Conservation (phyloP, 2,113 vertebrate genomes). For the Leptocoma aspasia region DNA sequence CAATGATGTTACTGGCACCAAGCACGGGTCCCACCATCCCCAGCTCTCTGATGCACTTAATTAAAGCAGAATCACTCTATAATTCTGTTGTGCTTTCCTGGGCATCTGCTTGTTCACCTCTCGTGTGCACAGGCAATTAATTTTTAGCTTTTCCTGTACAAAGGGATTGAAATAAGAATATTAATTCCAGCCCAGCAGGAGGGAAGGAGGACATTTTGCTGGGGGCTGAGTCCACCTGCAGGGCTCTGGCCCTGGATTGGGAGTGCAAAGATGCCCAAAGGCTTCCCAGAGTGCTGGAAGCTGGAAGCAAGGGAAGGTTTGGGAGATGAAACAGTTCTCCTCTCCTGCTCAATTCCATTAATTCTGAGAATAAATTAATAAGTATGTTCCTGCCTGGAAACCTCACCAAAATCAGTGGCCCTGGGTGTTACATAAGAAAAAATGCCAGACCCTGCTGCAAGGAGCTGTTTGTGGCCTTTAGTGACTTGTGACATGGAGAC, state of each 20-base stretch:
- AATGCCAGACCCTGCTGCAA: not conserved
- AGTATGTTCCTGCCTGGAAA: conserved; percentile 9
- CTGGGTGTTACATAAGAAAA: not conserved
- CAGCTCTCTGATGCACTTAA: conserved; percentile 39
- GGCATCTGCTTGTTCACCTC: conserved; percentile 39
- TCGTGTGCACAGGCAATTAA: conserved; percentile 44
- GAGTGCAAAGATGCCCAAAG: not conserved
- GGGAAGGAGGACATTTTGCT: not conserved
- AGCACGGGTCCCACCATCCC: not conserved
- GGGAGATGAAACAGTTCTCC: not conserved
- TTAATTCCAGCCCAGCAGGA: conserved; percentile 22
- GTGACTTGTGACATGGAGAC: not conserved
- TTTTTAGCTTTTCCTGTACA: conserved; percentile 21
- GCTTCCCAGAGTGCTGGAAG: not conserved
- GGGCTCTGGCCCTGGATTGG: not conserved
- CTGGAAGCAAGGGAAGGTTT: not conserved
- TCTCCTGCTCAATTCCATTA: not conserved
- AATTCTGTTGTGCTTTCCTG: conserved; percentile 43
- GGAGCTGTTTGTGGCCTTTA: not conserved
- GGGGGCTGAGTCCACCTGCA: not conserved
- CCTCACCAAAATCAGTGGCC: conserved; percentile 13
- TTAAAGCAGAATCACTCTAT: conserved; percentile 52
- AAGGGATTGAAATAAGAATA: not conserved
- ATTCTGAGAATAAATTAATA: conserved; percentile 31
- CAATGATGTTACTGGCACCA: not conserved